phyloP scores from a whole-genome alignment of 2,797 vertebrate species.

The Vespertilio murinus region DNA sequence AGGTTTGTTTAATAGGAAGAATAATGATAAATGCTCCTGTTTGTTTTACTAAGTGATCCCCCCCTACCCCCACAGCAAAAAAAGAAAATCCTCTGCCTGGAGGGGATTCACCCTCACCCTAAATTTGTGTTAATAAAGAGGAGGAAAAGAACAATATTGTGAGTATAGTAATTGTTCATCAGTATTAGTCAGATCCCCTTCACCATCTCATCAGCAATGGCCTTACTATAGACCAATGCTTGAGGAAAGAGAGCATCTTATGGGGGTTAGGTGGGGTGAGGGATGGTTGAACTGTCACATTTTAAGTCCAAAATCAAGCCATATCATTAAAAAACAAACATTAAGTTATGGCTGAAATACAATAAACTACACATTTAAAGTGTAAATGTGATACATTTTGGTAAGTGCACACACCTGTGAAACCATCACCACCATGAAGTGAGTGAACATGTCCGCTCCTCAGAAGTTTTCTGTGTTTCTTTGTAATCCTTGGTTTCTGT shows the following conservation, averaged over 20 bases:
- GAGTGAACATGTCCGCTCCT: neutral
- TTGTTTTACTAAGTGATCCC: conserved; percentile 77
- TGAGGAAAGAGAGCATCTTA: neutral
- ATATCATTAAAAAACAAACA: neutral
- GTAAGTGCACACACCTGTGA: neutral
- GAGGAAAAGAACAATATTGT: conserved; percentile 44
- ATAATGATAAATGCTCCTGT: conserved; percentile 79
- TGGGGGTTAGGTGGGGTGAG: neutral
- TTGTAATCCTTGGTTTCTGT: neutral
- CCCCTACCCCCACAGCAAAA: conserved; percentile 30
- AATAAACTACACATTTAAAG: neutral
- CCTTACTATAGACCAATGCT: neutral
- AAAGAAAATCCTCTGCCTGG: conserved; percentile 4
- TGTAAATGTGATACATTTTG: neutral
- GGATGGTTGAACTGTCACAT: neutral
- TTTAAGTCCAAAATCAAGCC: neutral
- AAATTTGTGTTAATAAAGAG: conserved; percentile 47
- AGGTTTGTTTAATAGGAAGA: conserved; percentile 82
- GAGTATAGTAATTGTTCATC: neutral
- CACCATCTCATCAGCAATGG: neutral
- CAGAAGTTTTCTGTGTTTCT: neutral
- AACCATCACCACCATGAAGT: neutral
- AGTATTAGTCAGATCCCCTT: conserved; percentile 63
- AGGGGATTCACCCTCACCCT: conserved; percentile 54
- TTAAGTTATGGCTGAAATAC: neutral